phyloP scores from a whole-genome alignment of 2,888 invertebrate genomes.

The Dolichopus griseipennis region DNA sequence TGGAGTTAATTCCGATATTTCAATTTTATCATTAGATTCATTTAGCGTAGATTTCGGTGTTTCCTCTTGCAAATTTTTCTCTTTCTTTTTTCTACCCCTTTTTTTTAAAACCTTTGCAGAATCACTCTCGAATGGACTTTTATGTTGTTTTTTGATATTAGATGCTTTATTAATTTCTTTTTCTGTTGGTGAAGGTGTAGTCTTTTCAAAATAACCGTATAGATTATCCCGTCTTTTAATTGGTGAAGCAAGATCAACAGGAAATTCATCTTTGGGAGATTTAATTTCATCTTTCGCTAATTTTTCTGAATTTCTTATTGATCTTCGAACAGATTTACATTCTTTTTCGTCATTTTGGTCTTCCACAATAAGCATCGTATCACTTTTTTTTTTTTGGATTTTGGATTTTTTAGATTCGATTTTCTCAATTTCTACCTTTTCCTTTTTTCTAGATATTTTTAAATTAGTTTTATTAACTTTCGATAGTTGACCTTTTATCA shows the following conservation, averaged over 20 bases:
- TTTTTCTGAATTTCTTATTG: background rate
- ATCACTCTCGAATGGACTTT: background rate
- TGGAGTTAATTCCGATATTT: background rate
- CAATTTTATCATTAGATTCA: background rate
- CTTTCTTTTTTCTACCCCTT: conserved; percentile 17
- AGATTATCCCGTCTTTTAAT: conserved; percentile 53
- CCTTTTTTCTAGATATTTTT: background rate
- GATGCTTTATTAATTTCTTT: conserved; percentile 13
- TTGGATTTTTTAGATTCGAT: conserved; percentile 15
- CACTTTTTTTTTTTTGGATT: conserved; percentile 16
- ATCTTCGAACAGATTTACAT: conserved; percentile 15
- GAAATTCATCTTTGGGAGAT: conserved; percentile 36
- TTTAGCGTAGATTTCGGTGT: background rate
- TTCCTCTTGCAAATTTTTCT: conserved; percentile 16
- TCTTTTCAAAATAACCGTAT: conserved; percentile 52
- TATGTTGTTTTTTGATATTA: background rate
- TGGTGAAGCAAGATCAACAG: conserved; percentile 50
- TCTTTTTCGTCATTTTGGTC: conserved; percentile 14
- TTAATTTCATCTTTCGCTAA: conserved; percentile 25
- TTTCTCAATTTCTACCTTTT: conserved; percentile 13
- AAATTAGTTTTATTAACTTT: conserved; percentile 12
- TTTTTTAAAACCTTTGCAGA: conserved; percentile 9
- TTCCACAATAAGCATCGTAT: conserved; percentile 15
- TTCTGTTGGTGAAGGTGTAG: conserved; percentile 28
- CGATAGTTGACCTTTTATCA: conserved; percentile 29